Conservation (phyloP, 37 sponge, comb jelly and placozoan genomes). For the Beroe ovata region DNA sequence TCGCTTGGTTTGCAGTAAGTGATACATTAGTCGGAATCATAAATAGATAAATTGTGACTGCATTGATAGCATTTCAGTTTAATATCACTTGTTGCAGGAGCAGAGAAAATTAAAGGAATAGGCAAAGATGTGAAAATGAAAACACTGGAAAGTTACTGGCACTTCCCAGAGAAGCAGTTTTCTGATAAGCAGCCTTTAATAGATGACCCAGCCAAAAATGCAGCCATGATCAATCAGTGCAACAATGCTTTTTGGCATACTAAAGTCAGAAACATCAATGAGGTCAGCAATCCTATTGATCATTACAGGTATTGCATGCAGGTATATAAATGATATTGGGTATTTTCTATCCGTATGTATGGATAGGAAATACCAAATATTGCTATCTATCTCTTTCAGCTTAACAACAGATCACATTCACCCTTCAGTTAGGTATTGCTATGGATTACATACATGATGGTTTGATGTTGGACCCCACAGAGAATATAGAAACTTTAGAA, state of each 20-base stretch:
- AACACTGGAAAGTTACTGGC: slow-evolving; percentile 19
- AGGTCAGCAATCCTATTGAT: slow-evolving; percentile 1
- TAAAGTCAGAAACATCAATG: slow-evolving; percentile 14
- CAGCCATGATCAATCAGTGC: not conserved
- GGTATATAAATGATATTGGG: not conserved
- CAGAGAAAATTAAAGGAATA: slow-evolving; percentile 3
- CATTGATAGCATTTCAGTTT: too few relatives aligned
- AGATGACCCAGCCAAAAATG: not conserved
- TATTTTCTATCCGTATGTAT: too few relatives aligned
- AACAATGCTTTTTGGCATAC: slow-evolving; percentile 35
- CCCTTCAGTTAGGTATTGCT: slow-evolving; percentile 32
- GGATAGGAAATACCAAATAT: too few relatives aligned
- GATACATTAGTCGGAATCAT: too few relatives aligned
- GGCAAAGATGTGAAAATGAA: slow-evolving; percentile 44
- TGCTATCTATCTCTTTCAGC: too few relatives aligned
- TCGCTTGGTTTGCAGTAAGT: slow-evolving; percentile 30
- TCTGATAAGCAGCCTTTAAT: not conserved
- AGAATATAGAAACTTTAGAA: slow-evolving; percentile 16
- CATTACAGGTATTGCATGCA: not conserved
- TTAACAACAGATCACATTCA: too few relatives aligned
- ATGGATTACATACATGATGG: slow-evolving; percentile 63
- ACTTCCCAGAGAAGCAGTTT: not conserved
- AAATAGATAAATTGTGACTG: too few relatives aligned
- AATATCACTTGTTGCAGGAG: not conserved
- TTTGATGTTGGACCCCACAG: not conserved